Percentiles rank a stretch among this genome's conserved stretches.
Evolutionary conservation across 2,888 invertebrate genomes (phyloP).

Genomic region (Diachrysia chrysitis): DNA sequence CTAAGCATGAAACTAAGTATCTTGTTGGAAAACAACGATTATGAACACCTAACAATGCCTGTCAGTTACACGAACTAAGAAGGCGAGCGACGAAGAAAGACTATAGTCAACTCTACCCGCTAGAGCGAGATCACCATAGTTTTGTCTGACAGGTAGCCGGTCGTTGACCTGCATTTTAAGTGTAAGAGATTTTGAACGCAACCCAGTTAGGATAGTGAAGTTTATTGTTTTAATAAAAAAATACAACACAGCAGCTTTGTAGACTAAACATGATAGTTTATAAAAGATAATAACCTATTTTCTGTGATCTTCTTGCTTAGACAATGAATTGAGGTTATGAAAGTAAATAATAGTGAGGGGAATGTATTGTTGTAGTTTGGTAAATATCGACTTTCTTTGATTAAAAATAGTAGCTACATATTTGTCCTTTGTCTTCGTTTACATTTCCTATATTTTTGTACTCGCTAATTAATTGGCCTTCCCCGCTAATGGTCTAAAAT

Average conservation of each 20-base stretch:
- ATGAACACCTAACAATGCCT: conserved; percentile 64
- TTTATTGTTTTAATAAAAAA: conserved; percentile 56
- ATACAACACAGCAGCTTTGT: conserved; percentile 29
- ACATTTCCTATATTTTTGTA: not conserved
- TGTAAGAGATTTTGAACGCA: conserved; percentile 52
- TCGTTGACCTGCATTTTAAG: conserved; percentile 61
- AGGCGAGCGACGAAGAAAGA: conserved; percentile 57
- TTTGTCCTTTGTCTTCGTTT: not conserved
- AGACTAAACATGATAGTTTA: conserved; percentile 46
- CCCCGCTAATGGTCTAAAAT: not conserved
- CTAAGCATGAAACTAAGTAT: conserved; percentile 57
- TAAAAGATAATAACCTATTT: conserved; percentile 37
- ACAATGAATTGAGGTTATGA: conserved; percentile 4
- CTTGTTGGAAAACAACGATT: conserved; percentile 66
- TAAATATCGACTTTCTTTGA: conserved; percentile 27
- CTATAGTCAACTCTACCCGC: conserved; percentile 32
- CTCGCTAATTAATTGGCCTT: not conserved
- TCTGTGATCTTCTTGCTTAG: conserved; percentile 23
- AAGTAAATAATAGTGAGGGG: not conserved
- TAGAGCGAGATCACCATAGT: conserved; percentile 53
- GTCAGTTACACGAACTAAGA: conserved; percentile 60
- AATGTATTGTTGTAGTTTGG: conserved; percentile 2
- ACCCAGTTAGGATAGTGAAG: conserved; percentile 37
- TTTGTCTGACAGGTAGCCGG: conserved; percentile 70
- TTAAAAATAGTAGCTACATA: not conserved